Evolutionary conservation across 2,888 invertebrate species (phyloP), one percentile per base, ranked within the genome.

Genomic region (Yponomeuta evonymella): DNA sequence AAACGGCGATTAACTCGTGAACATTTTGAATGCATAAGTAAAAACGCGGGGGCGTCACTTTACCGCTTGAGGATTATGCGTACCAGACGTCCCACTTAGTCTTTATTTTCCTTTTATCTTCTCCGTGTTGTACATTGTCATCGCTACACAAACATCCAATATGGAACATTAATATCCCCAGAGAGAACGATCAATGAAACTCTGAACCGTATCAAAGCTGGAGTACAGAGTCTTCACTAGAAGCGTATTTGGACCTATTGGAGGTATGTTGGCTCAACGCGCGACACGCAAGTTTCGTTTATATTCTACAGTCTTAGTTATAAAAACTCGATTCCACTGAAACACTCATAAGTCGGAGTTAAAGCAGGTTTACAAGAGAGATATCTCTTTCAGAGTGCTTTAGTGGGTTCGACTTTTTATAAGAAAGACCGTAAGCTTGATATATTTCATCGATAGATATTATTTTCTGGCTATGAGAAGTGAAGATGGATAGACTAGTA

Each of bases 1-100:
- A 72, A 71, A 67, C 71, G 68, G 66, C 63, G 62, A 70, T 71
- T 73, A 74, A 73, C 73, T 71, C 30, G 51, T 29, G 48, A 67
- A 70, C 66, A 70, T 70, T 68, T 29, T 36, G 67, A 67, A 67
- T 43, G 43, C 23, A 67, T 43, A 67, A 67, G 65, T 29, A 65
- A 65, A 65, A 29, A 65, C 65, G 33, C 8, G 10, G n/a, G 43
- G 9, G 67, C 48, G 43, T 10, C 11, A 12, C 30, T 48, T 67
- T 67, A 48, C 23, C 67, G 3, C 43, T 67, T 43, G 48, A 67
- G 48, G n/a, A 43, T 67, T 43, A 67, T 43, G 43, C 67, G 48
- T 67, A 36, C n/a, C 67, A 67, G 43, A 67, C 67, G 67, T 67
- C 43, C 48, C 36, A 48, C 67, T 48, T 23, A 48, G 12, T 8